phyloP scores from a whole-genome alignment of 2,113 vertebrate species.

The Engraulis encrasicolus region DNA sequence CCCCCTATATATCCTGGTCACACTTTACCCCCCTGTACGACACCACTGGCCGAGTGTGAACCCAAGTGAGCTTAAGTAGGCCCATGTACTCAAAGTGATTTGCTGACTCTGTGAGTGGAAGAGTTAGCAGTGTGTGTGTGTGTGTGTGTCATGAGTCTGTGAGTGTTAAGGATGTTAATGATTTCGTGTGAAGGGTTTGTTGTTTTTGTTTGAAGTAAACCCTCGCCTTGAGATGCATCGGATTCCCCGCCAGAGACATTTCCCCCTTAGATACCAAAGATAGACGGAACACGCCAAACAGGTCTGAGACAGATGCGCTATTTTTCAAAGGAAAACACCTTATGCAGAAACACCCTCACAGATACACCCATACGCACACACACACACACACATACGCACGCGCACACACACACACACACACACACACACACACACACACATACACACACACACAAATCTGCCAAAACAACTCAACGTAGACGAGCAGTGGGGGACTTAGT shows the following conservation, averaged over 20 bases:
- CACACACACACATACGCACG: neutral
- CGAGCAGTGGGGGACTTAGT: neutral
- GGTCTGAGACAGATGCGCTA: neutral
- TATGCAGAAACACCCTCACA: neutral
- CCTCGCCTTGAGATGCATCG: neutral
- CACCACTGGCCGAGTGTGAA: no score
- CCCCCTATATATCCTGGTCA: no score
- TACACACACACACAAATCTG: neutral
- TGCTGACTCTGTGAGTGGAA: no score
- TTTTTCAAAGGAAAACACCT: neutral
- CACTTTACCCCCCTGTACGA: no score
- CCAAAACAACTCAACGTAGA: neutral
- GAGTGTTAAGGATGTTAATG: no score
- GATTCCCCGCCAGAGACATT: neutral
- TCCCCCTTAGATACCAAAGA: neutral
- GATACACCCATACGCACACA: neutral
- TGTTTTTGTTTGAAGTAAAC: neutral
- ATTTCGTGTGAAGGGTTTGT: no score
- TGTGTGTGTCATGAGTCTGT: no score
- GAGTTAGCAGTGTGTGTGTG: no score
- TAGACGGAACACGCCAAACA: neutral
- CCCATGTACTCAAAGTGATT: no score
- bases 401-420: no score
- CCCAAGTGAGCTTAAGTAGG: no score
- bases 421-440: no score